Evolutionary conservation across 2,113 vertebrate genomes (phyloP), one percentile per base, ranked within the genome.

Genomic region (Orycteropus afer): DNA sequence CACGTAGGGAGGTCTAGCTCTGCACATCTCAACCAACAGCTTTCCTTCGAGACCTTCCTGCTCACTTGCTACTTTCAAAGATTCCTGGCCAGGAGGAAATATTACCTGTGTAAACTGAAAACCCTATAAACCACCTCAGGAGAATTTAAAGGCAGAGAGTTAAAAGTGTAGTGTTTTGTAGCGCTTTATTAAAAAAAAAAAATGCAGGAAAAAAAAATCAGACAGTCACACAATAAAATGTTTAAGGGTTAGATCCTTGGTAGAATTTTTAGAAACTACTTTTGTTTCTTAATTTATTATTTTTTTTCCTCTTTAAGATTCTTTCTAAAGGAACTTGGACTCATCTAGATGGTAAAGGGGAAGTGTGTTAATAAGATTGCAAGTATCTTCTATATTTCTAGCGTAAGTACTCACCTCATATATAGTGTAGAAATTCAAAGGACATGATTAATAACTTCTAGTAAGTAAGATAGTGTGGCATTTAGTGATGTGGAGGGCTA

Each of bases 401-500:
- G 83, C 93, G 74, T 97, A 95, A 97, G 95, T 89, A 96, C 97
- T 96, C 85, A 42, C 97, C 97, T 98, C 97, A 91, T 93, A 92
- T 97, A 92, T 96, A 98, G 97, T 97, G 93, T 77, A 97, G 93
- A 97, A 97, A 97, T 95, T 97, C 97, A 98, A 98, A 98, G 97
- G 98, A 97, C 97, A 93, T 97, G 84, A 97, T 94, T 98, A 98
- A 98, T 98, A 98, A 98, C 97, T 98, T 98, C 92, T 84, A 95
- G 97, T 98, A 98, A 98, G 98, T 98, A 98, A 98, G 94, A 95
- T 95, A 97, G 97, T 96, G 91, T 97, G 96, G 97, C 97, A 97
- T 98, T 98, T 98, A 98, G 98, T 93, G 97, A 98, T 98, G 98
- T 97, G 97, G 97, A 97, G 97, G 98, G 97, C 97, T 96, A 98